Conservation (phyloP, 1,140 invertebrate species). For the Latrodectus geometricus region DNA sequence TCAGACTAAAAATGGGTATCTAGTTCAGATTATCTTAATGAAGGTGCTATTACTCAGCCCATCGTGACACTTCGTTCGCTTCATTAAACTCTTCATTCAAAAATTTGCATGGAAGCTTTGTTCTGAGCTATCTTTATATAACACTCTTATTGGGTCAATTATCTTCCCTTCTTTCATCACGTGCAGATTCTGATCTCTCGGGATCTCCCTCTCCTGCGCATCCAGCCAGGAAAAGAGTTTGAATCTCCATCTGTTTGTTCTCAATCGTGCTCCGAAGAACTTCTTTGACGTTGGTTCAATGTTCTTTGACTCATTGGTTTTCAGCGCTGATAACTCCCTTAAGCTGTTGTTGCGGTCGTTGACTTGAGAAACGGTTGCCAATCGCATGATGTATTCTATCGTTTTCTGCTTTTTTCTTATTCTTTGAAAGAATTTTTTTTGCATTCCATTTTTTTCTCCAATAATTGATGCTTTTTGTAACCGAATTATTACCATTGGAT, state of each 20-base stretch:
- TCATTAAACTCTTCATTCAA: neutral
- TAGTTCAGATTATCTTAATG: neutral
- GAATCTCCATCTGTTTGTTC: slow-evolving; percentile 10
- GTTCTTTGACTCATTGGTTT: slow-evolving; percentile 43
- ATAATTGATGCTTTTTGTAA: too few species aligned
- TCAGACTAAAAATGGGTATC: too few species aligned
- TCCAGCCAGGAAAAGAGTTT: neutral
- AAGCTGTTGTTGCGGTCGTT: slow-evolving; percentile 21
- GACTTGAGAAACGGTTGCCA: slow-evolving; percentile 31
- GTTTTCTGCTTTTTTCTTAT: neutral
- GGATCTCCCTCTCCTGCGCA: neutral
- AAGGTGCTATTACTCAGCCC: neutral
- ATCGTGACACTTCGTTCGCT: neutral
- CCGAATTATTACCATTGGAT: too few species aligned
- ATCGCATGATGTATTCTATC: neutral
- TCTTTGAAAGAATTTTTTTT: neutral
- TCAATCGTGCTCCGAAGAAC: neutral
- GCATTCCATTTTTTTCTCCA: neutral
- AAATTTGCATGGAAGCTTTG: neutral
- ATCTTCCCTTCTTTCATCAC: neutral
- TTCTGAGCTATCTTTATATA: neutral
- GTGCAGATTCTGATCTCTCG: neutral
- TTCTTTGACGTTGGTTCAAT: slow-evolving; percentile 36
- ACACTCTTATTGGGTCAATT: slow-evolving; percentile 1
- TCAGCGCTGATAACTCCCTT: slow-evolving; percentile 15